A percentile compares a stretch with the other conserved stretches of the same genome.
phyloP scores from a whole-genome alignment of 1,140 invertebrate genomes.

The Helicorthomorpha holstii region DNA sequence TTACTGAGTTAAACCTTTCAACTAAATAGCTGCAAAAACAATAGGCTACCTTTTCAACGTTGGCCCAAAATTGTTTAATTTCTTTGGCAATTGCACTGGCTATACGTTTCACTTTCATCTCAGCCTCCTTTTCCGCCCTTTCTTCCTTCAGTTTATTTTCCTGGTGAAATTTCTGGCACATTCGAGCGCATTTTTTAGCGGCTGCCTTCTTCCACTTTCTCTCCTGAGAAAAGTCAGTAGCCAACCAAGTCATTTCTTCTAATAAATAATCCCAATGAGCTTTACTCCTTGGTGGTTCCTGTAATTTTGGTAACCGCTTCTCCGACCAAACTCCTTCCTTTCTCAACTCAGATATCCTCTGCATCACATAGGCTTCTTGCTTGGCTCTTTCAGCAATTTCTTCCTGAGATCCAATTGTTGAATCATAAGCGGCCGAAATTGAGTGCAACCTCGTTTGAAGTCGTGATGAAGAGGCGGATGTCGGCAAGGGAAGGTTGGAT shows the following conservation, averaged over 20 bases:
- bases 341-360: conserved; percentile 70
- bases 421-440: conserved; percentile 34
- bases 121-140: conserved; percentile 80
- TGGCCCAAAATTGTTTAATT: conserved; percentile 86
- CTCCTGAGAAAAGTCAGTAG: conserved; percentile 92
- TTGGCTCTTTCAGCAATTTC: conserved; percentile 76
- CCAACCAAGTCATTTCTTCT: conserved; percentile 97
- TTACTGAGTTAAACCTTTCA: not conserved
- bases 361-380: conserved; percentile 86
- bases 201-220: conserved; percentile 92
- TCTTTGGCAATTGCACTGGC: conserved; percentile 82
- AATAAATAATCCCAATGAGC: conserved; percentile 98
- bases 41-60: conserved; percentile 69
- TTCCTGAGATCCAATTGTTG: conserved; percentile 36
- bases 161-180: conserved; percentile 91
- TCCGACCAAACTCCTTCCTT: conserved; percentile 86
- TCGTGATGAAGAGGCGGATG: conserved; percentile 5
- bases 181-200: conserved; percentile 64
- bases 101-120: conserved; percentile 64
- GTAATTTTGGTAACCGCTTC: conserved; percentile 73
- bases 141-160: conserved; percentile 78
- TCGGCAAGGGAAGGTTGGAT: not conserved
- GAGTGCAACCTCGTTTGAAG: conserved; percentile 17
- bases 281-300: conserved; percentile 74
- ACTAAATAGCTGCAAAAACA: conserved; percentile 4